Percentiles rank a stretch among this genome's conserved stretches.
Conservation (phyloP, 2,888 invertebrate genomes). For the Acanthacorydalis orientalis region DNA sequence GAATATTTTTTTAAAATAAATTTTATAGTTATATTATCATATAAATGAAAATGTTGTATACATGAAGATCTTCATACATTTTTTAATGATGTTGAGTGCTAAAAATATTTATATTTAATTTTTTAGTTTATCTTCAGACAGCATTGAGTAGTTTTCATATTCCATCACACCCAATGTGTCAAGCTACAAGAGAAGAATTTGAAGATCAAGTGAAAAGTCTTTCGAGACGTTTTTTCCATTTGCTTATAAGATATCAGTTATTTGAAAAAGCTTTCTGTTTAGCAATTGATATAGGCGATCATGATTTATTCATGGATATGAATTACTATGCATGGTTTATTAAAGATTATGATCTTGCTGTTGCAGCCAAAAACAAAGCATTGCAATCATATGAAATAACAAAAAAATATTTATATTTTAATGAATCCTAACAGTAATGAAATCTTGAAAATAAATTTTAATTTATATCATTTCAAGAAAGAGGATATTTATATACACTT, state of each 20-base stretch:
- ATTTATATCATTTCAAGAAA: no score
- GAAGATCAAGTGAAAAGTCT: conserved; percentile 64
- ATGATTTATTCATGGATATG: conserved; percentile 75
- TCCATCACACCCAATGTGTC: conserved; percentile 46
- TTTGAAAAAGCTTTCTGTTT: conserved; percentile 70
- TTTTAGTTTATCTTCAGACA: conserved; percentile 43
- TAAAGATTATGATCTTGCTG: conserved; percentile 42
- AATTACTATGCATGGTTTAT: conserved; percentile 52
- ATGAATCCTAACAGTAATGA: not conserved
- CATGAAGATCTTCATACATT: not conserved
- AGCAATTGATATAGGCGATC: conserved; percentile 70
- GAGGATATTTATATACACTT: no score
- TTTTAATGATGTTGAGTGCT: conserved; percentile 8
- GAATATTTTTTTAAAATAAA: not conserved
- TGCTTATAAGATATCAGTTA: conserved; percentile 55
- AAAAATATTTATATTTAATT: no score
- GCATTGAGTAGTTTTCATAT: conserved; percentile 69
- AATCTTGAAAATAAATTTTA: no score
- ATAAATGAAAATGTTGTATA: not conserved
- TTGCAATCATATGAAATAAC: conserved; percentile 23
- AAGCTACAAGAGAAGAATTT: conserved; percentile 52
- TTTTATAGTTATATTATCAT: not conserved
- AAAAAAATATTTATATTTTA: conserved; percentile 1
- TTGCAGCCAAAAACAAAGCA: conserved; percentile 54
- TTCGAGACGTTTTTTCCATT: conserved; percentile 76